These are phyloP conservation scores for Meandrusa payeni DNA, from an alignment of 2,888 invertebrate species.

Conservation along the genomic window DNA sequence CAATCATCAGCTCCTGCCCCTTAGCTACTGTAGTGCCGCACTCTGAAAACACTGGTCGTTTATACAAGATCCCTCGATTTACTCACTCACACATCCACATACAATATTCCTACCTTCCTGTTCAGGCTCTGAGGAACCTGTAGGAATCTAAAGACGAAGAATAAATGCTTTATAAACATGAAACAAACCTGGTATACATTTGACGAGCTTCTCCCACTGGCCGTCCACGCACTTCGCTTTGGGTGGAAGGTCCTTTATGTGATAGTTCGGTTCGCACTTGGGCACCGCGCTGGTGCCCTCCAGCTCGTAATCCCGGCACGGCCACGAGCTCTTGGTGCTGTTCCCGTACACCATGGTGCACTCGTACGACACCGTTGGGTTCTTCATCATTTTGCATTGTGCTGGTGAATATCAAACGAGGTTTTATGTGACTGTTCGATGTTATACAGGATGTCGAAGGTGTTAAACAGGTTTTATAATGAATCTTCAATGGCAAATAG, in stretches of 20 bases:
- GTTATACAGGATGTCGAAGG: no score
- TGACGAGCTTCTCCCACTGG: constrained; percentile 26
- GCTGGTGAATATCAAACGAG: background rate
- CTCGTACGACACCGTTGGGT: constrained; percentile 12
- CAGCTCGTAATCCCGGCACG: constrained; percentile 1
- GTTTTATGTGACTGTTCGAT: no score
- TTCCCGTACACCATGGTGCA: background rate
- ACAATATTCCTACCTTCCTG: no score
- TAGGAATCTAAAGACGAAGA: no score
- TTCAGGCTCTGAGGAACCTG: no score
- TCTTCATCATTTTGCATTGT: constrained; percentile 4
- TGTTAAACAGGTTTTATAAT: no score
- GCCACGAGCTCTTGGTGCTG: constrained; percentile 1
- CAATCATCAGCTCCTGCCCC: constrained; percentile 51
- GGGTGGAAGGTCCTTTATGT: constrained; percentile 1
- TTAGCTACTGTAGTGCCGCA: constrained; percentile 45
- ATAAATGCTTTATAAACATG: no score
- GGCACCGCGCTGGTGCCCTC: constrained; percentile 21
- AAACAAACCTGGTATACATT: constrained; percentile 33
- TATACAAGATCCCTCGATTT: no score
- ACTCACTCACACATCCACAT: background rate
- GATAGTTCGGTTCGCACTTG: constrained; percentile 24
- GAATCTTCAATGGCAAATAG: no score
- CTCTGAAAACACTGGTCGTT: no score
- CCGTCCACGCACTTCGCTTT: constrained; percentile 29